Conservation (phyloP, 2,797 vertebrate genomes). For the Poecilia wingei region DNA sequence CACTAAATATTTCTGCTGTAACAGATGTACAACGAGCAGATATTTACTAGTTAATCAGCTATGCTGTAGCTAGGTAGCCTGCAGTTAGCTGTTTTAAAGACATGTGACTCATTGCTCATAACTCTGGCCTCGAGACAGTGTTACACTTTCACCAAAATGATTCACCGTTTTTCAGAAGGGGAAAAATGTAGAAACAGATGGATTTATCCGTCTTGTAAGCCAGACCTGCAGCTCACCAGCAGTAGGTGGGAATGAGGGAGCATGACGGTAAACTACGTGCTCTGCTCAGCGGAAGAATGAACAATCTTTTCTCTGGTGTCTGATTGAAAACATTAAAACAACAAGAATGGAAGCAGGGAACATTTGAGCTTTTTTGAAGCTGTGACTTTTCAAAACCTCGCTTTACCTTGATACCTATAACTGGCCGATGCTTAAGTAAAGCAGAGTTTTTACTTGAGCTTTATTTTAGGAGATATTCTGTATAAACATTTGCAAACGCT, state of each 20-base stretch:
- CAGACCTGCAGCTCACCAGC: background rate
- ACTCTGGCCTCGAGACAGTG: background rate
- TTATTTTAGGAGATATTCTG: background rate
- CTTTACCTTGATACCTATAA: background rate
- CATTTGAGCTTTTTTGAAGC: background rate
- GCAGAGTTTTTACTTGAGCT: background rate
- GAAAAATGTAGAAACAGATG: background rate
- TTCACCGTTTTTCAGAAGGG: background rate
- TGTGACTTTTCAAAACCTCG: background rate
- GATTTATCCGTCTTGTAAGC: background rate
- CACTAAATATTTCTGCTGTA: background rate
- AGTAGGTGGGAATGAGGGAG: background rate
- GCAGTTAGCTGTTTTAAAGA: background rate
- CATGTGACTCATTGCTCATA: background rate
- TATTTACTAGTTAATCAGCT: background rate
- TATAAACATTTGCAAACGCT: background rate
- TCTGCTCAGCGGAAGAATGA: background rate
- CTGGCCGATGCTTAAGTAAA: background rate
- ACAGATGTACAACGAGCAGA: background rate
- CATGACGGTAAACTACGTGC: background rate
- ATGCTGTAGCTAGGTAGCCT: background rate
- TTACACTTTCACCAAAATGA: background rate
- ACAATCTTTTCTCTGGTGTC: background rate
- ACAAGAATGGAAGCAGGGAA: background rate
- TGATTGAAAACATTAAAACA: background rate